Percentiles rank a stretch among this genome's conserved stretches.
Evolutionary conservation across 2,113 vertebrate genomes (phyloP).

Genomic region (Pteruthius melanotis): DNA sequence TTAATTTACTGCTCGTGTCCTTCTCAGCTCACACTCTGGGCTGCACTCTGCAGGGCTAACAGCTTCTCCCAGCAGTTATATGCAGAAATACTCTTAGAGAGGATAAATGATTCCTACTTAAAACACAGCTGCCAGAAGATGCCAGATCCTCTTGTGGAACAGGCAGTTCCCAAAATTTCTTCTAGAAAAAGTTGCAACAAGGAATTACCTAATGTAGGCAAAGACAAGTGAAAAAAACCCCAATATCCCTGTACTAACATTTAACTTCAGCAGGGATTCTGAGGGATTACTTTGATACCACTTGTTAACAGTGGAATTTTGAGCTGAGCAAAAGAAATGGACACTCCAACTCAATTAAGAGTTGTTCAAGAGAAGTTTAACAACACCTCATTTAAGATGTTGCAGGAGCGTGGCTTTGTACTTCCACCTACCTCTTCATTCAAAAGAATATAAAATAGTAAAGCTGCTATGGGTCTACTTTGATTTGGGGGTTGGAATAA

Average conservation of each 20-base stretch:
- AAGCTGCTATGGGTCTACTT: not conserved
- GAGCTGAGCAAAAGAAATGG: not conserved
- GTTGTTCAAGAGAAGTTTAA: not conserved
- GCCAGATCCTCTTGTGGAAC: not conserved
- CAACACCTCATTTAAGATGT: not conserved
- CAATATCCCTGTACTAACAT: not conserved
- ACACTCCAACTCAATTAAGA: not conserved
- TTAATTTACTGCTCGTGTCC: not conserved
- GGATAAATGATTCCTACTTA: not conserved
- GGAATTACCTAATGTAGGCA: not conserved
- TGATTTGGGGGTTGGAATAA: not conserved
- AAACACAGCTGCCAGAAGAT: not conserved
- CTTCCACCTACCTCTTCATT: not conserved
- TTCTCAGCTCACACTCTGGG: not conserved
- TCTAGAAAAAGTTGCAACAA: not conserved
- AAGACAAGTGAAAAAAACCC: not conserved
- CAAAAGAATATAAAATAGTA: not conserved
- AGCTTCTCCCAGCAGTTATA: not conserved
- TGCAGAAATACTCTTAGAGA: not conserved
- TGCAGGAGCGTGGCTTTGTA: not conserved
- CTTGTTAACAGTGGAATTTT: not conserved
- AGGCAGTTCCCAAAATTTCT: not conserved
- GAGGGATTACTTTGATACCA: not conserved
- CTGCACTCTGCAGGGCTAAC: not conserved
- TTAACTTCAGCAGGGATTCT: not conserved